Conservation (phyloP, 2,797 vertebrate species). For the Choloepus didactylus region DNA sequence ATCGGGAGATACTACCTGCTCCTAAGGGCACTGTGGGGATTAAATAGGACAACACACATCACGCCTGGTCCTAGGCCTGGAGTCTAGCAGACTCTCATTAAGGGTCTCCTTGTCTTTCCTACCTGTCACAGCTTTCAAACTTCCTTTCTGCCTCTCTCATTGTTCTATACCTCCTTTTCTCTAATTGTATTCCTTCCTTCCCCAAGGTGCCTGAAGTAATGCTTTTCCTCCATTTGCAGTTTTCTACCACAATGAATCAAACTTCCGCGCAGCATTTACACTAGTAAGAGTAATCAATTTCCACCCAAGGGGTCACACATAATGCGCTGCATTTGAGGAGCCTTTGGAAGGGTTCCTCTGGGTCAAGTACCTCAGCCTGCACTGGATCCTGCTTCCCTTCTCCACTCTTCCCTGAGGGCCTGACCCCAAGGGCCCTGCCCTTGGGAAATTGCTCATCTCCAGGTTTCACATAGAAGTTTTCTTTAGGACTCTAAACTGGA, state of each 20-base stretch:
- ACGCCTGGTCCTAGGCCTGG: too few species aligned
- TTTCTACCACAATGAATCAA: not conserved
- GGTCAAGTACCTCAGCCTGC: rapidly evolving
- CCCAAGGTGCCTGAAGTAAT: not conserved
- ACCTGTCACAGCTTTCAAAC: not conserved
- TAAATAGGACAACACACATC: rapidly evolving
- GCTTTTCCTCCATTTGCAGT: not conserved
- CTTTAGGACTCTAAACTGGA: not conserved
- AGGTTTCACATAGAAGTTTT: not conserved
- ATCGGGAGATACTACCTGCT: not conserved
- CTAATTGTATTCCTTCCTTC: not conserved
- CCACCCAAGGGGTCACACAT: too few species aligned
- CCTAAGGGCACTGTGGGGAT: too few species aligned
- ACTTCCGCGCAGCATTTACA: too few species aligned
- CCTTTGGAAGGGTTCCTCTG: not conserved
- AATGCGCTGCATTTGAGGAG: not conserved
- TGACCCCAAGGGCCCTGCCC: rapidly evolving
- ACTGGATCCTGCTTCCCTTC: too few species aligned
- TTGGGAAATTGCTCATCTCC: not conserved
- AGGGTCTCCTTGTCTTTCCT: not conserved
- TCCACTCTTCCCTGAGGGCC: not conserved
- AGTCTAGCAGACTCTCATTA: not conserved
- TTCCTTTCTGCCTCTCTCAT: not conserved
- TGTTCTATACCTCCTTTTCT: too few species aligned
- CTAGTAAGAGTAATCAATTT: not conserved